Conservation (phyloP, 2,113 vertebrate genomes). For the Pygoscelis antarcticus region DNA sequence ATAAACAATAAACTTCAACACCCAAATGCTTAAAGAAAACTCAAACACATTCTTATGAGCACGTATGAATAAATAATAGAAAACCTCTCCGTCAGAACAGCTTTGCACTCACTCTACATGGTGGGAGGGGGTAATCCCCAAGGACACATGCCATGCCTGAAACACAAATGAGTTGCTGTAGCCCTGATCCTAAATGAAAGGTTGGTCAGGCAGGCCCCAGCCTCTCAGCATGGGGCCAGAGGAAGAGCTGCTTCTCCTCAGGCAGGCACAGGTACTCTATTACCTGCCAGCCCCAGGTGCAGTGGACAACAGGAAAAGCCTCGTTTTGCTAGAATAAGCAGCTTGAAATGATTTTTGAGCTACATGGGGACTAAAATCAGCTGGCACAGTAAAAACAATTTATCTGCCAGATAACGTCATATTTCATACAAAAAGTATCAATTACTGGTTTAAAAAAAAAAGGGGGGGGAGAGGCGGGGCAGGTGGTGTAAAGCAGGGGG, state of each 20-base stretch:
- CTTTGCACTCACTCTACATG: neutral
- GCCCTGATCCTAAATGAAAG: neutral
- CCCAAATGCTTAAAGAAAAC: neutral
- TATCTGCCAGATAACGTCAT: neutral
- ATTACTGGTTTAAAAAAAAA: neutral
- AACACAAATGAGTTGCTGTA: neutral
- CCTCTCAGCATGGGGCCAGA: neutral
- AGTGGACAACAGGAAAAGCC: neutral
- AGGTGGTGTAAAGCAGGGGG: neutral
- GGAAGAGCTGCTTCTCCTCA: neutral
- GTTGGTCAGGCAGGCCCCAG: neutral
- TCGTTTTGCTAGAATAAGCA: neutral
- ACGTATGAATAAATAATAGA: neutral
- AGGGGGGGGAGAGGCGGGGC: neutral
- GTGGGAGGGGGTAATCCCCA: neutral
- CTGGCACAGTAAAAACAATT: neutral
- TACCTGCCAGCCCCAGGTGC: neutral
- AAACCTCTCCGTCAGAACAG: neutral
- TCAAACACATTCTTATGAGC: neutral
- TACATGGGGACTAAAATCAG: neutral
- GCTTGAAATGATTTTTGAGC: neutral
- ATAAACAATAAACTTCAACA: neutral
- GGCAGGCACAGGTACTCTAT: neutral
- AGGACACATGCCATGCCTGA: neutral
- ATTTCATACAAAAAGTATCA: neutral